A percentile compares a stretch with the other conserved stretches of the same genome.
These are phyloP conservation scores for Paramuricea clavata DNA, from an alignment of 92 coral and sea anemone genomes.

Conservation along the genomic window DNA sequence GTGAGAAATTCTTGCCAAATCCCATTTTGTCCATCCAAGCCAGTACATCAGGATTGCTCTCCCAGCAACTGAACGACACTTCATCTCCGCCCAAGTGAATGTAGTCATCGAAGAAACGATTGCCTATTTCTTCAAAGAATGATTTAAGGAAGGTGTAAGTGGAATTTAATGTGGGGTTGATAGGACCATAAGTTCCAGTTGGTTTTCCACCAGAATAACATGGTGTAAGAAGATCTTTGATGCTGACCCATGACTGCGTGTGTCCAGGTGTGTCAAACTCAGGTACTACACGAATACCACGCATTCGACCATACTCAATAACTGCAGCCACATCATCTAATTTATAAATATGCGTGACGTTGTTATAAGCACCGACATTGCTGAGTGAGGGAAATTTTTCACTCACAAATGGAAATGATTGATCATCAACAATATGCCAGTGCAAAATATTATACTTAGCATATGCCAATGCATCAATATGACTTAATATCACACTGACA, in stretches of 20 bases:
- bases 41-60: conserved; percentile 86
- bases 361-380: conserved; percentile 92
- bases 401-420: conserved; percentile 90
- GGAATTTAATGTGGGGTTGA: conserved; percentile 87
- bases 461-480: conserved; percentile 94
- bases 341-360: conserved; percentile 86
- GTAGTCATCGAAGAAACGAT: conserved; percentile 82
- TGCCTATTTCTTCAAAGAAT: conserved; percentile 83
- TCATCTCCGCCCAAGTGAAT: conserved; percentile 98
- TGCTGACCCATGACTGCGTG: conserved; percentile 81
- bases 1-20: conserved; percentile 83
- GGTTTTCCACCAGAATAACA: conserved; percentile 87
- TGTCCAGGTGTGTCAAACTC: conserved; percentile 99
- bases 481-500: conserved; percentile 77
- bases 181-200: conserved; percentile 86
- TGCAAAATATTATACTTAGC: conserved; percentile 92
- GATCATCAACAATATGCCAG: conserved; percentile 97
- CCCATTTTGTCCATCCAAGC: conserved; percentile 91
- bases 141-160: conserved; percentile 79
- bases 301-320: conserved; percentile 83
- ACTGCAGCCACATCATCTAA: conserved; percentile 73
- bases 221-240: conserved; percentile 78
- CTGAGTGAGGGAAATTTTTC: conserved; percentile 84
- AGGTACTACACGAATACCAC: conserved; percentile 92
- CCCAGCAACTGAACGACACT: conserved; percentile 83